Conservation (phyloP, 2,113 vertebrate genomes). For the Leptobrachium leishanense region DNA sequence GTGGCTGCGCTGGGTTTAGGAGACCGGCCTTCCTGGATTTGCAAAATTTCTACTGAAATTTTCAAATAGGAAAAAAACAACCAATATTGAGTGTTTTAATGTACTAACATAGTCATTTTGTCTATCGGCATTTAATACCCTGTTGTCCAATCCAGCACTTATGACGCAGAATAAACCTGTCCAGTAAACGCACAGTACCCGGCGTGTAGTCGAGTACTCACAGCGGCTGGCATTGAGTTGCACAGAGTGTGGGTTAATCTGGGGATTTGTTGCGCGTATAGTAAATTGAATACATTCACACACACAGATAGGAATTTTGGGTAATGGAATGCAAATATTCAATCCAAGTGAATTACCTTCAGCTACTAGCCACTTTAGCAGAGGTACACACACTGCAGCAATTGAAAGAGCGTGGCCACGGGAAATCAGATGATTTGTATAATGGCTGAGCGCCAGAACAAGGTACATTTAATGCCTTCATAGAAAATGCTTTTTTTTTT, state of each 20-base stretch:
- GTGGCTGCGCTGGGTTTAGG: no score
- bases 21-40: no score
- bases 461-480: slow-evolving; percentile 17
- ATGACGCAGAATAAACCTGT: no score
- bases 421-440: slow-evolving; percentile 31
- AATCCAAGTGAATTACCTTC: not conserved
- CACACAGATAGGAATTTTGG: slow-evolving; percentile 1
- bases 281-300: not conserved
- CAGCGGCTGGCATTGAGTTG: not conserved
- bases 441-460: slow-evolving; percentile 14
- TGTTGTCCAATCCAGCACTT: no score
- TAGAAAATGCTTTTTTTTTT: not conserved
- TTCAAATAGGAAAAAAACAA: no score
- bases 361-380: slow-evolving; percentile 4
- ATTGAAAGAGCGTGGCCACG: slow-evolving; percentile 24
- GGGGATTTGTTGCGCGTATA: not conserved
- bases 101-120: no score
- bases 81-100: no score
- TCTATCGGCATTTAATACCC: no score
- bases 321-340: slow-evolving; percentile 1
- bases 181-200: no score
- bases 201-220: no score
- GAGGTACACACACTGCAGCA: slow-evolving; percentile 20
- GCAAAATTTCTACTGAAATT: no score
- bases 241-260: not conserved